phyloP scores from a whole-genome alignment of 2,797 vertebrate genomes.

The Cryptoblepharus egeriae region DNA sequence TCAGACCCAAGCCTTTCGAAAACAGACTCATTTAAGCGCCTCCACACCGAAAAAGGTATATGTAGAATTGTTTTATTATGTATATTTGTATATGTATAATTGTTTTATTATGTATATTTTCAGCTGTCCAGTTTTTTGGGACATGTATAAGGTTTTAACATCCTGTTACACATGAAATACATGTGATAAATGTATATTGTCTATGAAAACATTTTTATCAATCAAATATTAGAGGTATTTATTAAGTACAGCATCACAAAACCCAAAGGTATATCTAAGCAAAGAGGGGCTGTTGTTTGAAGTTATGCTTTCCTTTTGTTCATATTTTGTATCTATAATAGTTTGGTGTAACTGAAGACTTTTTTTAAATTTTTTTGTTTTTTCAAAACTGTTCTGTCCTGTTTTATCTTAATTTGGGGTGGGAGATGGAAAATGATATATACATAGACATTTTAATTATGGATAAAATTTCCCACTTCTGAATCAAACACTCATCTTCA shows the following conservation, averaged over 20 bases:
- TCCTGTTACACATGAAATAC: not conserved
- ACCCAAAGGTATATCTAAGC: not conserved
- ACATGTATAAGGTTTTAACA: not conserved
- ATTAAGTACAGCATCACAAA: not conserved
- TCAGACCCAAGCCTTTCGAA: slow-evolving; percentile 96
- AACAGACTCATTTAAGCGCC: slow-evolving; percentile 98
- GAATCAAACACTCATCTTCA: not conserved
- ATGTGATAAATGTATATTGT: not conserved
- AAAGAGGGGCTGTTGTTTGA: too few relatives aligned
- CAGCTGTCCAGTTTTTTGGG: not conserved
- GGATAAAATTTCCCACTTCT: not conserved
- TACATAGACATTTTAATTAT: not conserved
- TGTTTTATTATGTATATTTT: slow-evolving; percentile 20
- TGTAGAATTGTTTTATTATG: not conserved
- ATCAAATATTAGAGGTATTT: not conserved
- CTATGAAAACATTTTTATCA: not conserved
- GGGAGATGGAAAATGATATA: not conserved
- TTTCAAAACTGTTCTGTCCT: not conserved
- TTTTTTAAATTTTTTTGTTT: not conserved
- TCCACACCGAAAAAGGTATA: slow-evolving; percentile 97
- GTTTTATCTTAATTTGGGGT: not conserved
- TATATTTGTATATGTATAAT: slow-evolving; percentile 29
- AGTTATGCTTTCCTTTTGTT: not conserved
- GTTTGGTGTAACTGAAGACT: not conserved
- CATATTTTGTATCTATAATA: not conserved